Conservation (phyloP, 1,140 invertebrate species). For the Tetramorium simillimum region DNA sequence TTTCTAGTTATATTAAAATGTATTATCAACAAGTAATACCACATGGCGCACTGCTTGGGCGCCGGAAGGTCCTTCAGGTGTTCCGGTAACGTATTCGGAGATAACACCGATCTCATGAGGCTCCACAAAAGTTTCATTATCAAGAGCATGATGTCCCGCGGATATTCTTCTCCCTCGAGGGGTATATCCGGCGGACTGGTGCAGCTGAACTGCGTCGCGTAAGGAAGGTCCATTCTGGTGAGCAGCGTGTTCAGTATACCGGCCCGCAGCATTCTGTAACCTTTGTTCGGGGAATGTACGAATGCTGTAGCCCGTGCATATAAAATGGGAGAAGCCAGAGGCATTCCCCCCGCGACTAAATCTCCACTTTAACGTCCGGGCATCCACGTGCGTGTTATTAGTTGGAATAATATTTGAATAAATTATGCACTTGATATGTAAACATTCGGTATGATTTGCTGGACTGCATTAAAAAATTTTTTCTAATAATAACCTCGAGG, state of each 20-base stretch:
- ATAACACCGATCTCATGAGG: conserved; percentile 69
- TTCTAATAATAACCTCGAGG: background rate
- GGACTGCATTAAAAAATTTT: background rate
- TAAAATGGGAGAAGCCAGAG: background rate
- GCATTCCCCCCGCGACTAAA: background rate
- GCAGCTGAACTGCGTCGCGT: conserved; percentile 46
- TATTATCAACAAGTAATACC: conserved; percentile 64
- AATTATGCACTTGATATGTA: conserved; percentile 10
- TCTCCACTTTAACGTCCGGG: background rate
- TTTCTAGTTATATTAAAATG: background rate
- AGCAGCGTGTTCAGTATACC: conserved; percentile 74
- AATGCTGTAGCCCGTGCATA: background rate
- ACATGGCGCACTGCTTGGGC: conserved; percentile 67
- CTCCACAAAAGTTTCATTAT: conserved; percentile 74
- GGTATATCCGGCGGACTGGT: conserved; percentile 40
- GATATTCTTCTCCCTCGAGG: conserved; percentile 63
- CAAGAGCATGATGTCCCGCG: conserved; percentile 53
- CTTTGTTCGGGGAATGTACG: conserved; percentile 62
- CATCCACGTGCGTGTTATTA: background rate
- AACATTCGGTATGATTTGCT: background rate
- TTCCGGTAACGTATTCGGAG: background rate
- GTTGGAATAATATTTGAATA: conserved; percentile 49
- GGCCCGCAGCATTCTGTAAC: conserved; percentile 74
- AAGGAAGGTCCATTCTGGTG: conserved; percentile 69
- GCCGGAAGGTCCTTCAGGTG: conserved; percentile 36